Evolutionary conservation across 2,888 invertebrate genomes (phyloP).

Genomic region (Ornithoptera alexandrae): DNA sequence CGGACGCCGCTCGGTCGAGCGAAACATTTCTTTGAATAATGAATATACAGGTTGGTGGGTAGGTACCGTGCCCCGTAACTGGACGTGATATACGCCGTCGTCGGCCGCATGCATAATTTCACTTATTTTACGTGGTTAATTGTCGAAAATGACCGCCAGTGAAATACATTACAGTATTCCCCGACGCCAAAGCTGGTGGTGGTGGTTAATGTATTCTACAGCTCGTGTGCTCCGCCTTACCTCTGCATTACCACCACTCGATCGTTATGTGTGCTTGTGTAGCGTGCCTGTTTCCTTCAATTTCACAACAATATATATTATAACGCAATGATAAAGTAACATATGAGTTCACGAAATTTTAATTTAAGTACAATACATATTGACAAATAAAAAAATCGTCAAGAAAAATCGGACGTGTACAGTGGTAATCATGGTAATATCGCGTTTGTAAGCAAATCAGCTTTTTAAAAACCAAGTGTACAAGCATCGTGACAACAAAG

Average conservation of each 20-base stretch:
- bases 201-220: slow-evolving; percentile 74
- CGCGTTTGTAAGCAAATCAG: slow-evolving; percentile 66
- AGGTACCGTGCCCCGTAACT: slow-evolving; percentile 78
- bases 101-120: slow-evolving; percentile 80
- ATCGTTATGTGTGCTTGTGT: slow-evolving; percentile 47
- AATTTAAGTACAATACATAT: background rate
- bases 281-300: slow-evolving; percentile 1
- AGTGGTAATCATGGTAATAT: too few species aligned
- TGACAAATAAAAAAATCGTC: background rate
- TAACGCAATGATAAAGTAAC: background rate
- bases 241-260: slow-evolving; percentile 44
- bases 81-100: slow-evolving; percentile 80
- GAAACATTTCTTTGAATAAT: slow-evolving; percentile 81
- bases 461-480: slow-evolving; percentile 75
- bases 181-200: slow-evolving; percentile 64
- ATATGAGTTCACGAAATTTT: too few species aligned
- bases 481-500: slow-evolving; percentile 74
- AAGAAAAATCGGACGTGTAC: background rate
- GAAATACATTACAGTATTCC: slow-evolving; percentile 75
- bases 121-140: slow-evolving; percentile 81
- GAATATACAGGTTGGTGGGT: slow-evolving; percentile 62
- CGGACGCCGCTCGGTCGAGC: slow-evolving; percentile 72
- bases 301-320: background rate
- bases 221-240: slow-evolving; percentile 63
- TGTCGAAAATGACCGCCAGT: slow-evolving; percentile 80